Evolutionary conservation across 2,113 vertebrate species (phyloP).

Genomic region (Catagonus wagneri): DNA sequence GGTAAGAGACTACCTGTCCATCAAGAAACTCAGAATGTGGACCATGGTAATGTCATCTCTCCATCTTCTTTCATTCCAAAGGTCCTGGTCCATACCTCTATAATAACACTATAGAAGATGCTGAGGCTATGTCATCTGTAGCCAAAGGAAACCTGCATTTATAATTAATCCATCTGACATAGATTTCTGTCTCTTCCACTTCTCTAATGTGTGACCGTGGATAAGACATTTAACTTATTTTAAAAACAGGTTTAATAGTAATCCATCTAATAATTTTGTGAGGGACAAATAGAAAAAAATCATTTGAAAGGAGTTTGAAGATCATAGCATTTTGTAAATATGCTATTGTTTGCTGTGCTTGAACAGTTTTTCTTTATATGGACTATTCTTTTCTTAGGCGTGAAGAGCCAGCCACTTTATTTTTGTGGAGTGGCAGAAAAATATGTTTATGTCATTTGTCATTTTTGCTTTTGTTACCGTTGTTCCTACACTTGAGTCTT

Average conservation of each 20-base stretch:
- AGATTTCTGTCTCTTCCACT: not conserved
- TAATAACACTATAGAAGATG: not conserved
- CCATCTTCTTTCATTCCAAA: not conserved
- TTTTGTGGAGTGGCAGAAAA: not conserved
- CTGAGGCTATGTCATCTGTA: not conserved
- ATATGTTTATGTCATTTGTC: not conserved
- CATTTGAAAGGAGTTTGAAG: not conserved
- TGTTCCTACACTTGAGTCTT: not conserved
- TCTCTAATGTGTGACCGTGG: not conserved
- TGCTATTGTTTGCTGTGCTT: not conserved
- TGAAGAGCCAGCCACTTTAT: not conserved
- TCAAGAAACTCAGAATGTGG: not conserved
- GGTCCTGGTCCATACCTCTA: too few species aligned
- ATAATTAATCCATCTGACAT: not conserved
- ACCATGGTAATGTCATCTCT: not conserved
- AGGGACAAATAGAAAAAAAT: not conserved
- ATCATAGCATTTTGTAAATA: slow-evolving; percentile 16
- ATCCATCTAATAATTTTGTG: not conserved
- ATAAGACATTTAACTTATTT: not conserved
- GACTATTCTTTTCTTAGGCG: not conserved
- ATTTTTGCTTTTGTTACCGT: not conserved
- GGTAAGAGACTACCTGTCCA: not conserved
- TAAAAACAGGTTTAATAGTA: slow-evolving; percentile 13
- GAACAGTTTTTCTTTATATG: not conserved
- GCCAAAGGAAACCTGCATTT: not conserved